Evolutionary conservation across 2,888 invertebrate genomes (phyloP).

Genomic region (Camptogramma bilineatum): DNA sequence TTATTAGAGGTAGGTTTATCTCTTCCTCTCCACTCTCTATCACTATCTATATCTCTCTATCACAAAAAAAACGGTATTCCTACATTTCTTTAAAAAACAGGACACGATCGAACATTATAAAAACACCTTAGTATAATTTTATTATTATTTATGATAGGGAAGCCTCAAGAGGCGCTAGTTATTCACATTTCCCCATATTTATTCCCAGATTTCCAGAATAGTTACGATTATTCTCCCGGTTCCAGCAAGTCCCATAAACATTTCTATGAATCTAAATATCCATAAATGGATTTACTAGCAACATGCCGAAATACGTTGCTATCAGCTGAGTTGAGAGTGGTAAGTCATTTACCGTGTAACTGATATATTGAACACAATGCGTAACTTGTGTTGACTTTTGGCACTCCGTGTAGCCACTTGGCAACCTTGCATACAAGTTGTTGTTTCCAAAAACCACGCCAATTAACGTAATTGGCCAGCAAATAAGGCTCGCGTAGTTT

Average conservation of each 20-base stretch:
- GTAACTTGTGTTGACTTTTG: conserved; percentile 2
- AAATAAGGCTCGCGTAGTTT: conserved; percentile 17
- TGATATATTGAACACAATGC: conserved; percentile 1
- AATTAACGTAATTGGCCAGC: conserved; percentile 23
- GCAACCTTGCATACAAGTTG: conserved; percentile 5
- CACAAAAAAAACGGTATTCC: too few species aligned
- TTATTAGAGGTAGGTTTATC: too few species aligned
- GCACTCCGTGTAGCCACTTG: conserved; percentile 2
- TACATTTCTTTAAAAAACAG: too few species aligned
- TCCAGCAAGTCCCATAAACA: conserved; percentile 6
- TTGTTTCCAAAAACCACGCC: conserved; percentile 8
- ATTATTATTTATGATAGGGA: neutral
- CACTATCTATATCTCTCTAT: too few species aligned
- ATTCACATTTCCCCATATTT: neutral
- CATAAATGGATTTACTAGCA: conserved; percentile 6
- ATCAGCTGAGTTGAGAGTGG: neutral
- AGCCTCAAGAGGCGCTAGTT: neutral
- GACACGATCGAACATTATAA: neutral
- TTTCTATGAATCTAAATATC: neutral
- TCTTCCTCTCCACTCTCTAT: too few species aligned
- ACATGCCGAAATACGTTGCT: neutral
- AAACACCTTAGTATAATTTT: neutral
- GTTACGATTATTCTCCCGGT: neutral
- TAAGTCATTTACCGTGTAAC: neutral
- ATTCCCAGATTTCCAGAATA: neutral